These are phyloP conservation scores for Watsonalla cultraria DNA, from an alignment of 2,888 invertebrate genomes.

Conservation along the genomic window DNA sequence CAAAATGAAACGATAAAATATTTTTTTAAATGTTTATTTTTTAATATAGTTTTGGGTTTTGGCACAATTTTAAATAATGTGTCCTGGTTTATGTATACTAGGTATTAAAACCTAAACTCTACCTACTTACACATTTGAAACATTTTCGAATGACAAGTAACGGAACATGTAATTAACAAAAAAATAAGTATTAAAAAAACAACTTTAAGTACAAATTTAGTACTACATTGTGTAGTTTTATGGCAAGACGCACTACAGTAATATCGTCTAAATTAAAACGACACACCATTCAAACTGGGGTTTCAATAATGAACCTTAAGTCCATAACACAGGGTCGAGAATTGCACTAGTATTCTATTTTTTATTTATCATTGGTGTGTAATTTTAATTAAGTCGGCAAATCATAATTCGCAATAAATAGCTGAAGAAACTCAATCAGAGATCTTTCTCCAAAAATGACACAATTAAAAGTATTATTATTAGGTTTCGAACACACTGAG, in stretches of 20 bases:
- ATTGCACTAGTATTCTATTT: too few relatives aligned
- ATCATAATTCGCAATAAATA: conserved; percentile 41
- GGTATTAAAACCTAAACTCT: conserved; percentile 72
- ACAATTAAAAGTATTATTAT: conserved; percentile 48
- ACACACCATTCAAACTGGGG: background rate
- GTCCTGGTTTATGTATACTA: conserved; percentile 66
- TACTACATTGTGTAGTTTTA: conserved; percentile 10
- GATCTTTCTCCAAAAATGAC: conserved; percentile 51
- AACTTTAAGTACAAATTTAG: conserved; percentile 25
- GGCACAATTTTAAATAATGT: conserved; percentile 78
- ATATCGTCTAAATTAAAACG: too few relatives aligned
- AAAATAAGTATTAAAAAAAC: conserved; percentile 25
- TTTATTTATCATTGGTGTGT: conserved; percentile 10
- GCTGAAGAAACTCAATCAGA: conserved; percentile 44
- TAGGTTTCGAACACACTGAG: background rate
- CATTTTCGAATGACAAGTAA: conserved; percentile 48
- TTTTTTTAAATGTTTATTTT: conserved; percentile 64
- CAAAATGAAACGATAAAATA: conserved; percentile 41
- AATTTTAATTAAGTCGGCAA: conserved; percentile 9
- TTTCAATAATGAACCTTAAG: background rate
- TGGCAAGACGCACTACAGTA: conserved; percentile 28
- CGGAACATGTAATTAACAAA: conserved; percentile 24
- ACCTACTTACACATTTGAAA: conserved; percentile 64
- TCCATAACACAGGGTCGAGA: too few relatives aligned
- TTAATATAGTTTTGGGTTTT: conserved; percentile 78